A percentile compares a stretch with the other conserved stretches of the same genome.
Evolutionary conservation across 35 echinoderm and acorn worm species (phyloP).

Genomic region (Ophiothrix spiculata): DNA sequence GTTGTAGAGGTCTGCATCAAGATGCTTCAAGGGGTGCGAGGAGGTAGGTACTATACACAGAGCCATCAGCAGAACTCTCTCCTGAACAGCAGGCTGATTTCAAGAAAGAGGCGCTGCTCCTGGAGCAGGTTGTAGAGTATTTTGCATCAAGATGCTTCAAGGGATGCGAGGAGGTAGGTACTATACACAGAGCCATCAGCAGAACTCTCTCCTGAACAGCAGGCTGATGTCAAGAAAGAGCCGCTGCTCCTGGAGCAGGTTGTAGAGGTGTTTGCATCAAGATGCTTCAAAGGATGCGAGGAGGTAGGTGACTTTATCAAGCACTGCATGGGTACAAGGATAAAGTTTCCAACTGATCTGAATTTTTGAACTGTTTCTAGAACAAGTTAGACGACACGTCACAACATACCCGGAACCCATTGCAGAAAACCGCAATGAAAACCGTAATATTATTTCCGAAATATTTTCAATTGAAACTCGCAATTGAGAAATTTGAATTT

Average conservation of each 20-base stretch:
- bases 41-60: conserved; percentile 57
- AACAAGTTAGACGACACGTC: no score
- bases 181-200: conserved; percentile 16
- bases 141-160: conserved; percentile 59
- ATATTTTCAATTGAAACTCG: no score
- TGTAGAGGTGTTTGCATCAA: conserved; percentile 46
- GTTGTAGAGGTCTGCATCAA: conserved; percentile 43
- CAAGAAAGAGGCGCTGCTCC: not conserved
- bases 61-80: conserved; percentile 24
- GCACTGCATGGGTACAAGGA: no score
- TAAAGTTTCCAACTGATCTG: no score
- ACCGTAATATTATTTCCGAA: no score
- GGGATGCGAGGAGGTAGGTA: conserved; percentile 66
- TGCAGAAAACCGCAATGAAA: no score
- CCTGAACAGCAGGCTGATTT: not conserved
- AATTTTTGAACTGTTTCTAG: no score
- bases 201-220: not conserved
- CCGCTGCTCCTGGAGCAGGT: conserved; percentile 22
- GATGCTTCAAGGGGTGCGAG: conserved; percentile 65
- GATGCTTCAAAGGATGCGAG: conserved; percentile 66
- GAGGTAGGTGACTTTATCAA: conserved; percentile 60
- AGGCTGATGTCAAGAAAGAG: not conserved
- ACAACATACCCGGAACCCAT: no score
- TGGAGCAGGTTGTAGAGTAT: conserved; percentile 31
- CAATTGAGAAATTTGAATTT: no score